phyloP scores from a whole-genome alignment of 2,888 invertebrate species.

The Synergus laeviventris region DNA sequence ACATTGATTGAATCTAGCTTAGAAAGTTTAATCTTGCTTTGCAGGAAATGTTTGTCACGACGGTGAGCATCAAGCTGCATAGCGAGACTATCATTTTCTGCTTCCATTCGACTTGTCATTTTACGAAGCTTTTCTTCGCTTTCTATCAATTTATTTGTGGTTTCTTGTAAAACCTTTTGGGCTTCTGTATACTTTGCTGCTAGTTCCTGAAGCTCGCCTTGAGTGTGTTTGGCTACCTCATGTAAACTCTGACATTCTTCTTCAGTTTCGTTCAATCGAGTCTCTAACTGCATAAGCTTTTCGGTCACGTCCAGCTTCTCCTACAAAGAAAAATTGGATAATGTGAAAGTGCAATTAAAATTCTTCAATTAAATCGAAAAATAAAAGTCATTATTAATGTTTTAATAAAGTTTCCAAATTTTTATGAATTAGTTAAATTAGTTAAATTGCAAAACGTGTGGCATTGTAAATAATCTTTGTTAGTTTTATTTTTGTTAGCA shows the following conservation, averaged over 20 bases:
- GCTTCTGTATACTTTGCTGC: slow-evolving; percentile 69
- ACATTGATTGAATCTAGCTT: slow-evolving; percentile 65
- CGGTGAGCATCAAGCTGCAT: slow-evolving; percentile 65
- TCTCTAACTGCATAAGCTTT: slow-evolving; percentile 64
- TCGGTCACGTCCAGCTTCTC: slow-evolving; percentile 68
- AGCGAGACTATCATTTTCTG: slow-evolving; percentile 65
- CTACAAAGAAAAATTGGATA: neutral
- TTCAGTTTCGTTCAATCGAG: slow-evolving; percentile 68
- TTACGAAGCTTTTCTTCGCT: slow-evolving; percentile 66
- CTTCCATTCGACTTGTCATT: slow-evolving; percentile 62
- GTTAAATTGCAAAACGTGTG: too few relatives aligned
- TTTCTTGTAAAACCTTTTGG: slow-evolving; percentile 67
- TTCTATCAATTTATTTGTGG: slow-evolving; percentile 65
- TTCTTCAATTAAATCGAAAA: neutral
- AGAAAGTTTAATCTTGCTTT: slow-evolving; percentile 58
- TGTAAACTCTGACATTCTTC: slow-evolving; percentile 71
- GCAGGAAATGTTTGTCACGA: slow-evolving; percentile 59
- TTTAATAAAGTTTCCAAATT: neutral
- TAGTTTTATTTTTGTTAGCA: neutral
- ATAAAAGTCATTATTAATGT: neutral
- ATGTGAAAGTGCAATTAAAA: neutral
- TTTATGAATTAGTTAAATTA: too few relatives aligned
- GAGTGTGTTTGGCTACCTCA: slow-evolving; percentile 67
- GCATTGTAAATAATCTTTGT: too few relatives aligned
- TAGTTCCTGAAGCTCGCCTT: slow-evolving; percentile 69